phyloP scores from a whole-genome alignment of 2,113 vertebrate species.

The Beaufortia kweichowensis region DNA sequence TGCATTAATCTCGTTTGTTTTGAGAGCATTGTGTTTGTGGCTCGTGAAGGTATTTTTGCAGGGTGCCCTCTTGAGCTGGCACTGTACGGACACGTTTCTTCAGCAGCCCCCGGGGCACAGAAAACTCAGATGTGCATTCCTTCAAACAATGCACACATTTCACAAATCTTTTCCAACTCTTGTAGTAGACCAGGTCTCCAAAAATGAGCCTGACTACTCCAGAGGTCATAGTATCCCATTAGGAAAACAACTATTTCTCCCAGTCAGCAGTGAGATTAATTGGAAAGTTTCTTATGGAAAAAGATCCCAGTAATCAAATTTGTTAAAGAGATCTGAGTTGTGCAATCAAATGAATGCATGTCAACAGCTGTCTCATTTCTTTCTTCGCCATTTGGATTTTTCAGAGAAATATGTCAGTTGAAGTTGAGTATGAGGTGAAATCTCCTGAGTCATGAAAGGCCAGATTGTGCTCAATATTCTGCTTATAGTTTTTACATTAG shows the following conservation, averaged over 20 bases:
- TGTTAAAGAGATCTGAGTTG: no score
- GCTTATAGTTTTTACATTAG: background rate
- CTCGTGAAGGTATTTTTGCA: slow-evolving; percentile 63
- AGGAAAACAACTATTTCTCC: no score
- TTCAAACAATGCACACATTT: slow-evolving; percentile 73
- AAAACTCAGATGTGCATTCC: slow-evolving; percentile 76
- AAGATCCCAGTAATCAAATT: no score
- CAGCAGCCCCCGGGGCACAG: slow-evolving; percentile 70
- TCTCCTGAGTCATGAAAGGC: no score
- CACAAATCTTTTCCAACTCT: slow-evolving; percentile 59
- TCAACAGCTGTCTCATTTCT: no score
- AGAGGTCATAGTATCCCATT: background rate
- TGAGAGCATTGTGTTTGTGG: slow-evolving; percentile 54
- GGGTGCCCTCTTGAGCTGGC: slow-evolving; percentile 66
- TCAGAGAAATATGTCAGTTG: no score
- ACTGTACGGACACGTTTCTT: slow-evolving; percentile 79
- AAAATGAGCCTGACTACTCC: background rate
- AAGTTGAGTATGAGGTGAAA: no score
- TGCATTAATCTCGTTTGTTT: slow-evolving; percentile 17
- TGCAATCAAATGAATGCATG: no score
- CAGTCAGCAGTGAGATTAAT: background rate
- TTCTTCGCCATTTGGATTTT: no score
- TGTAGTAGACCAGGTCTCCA: background rate
- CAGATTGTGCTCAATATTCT: background rate
- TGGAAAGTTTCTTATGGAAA: background rate